Conservation (phyloP, 1,140 invertebrate genomes). For the Thaumatotibia leucotreta region DNA sequence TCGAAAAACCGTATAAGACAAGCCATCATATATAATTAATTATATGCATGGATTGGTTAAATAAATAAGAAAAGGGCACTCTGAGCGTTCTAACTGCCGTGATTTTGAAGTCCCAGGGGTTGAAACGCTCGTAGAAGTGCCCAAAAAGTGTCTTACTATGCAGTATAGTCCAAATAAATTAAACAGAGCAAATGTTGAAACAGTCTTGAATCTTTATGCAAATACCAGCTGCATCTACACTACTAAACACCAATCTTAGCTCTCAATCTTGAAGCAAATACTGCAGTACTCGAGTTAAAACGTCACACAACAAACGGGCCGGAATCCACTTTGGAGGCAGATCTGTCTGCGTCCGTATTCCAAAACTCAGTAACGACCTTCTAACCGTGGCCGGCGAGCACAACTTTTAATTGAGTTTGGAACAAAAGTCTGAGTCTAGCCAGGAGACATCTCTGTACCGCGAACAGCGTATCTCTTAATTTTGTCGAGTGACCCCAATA, state of each 20-base stretch:
- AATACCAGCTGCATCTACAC: not conserved
- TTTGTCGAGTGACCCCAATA: not conserved
- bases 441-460: slow-evolving; percentile 5
- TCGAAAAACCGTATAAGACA: too few relatives aligned
- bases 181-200: not conserved
- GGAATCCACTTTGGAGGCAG: slow-evolving; percentile 4
- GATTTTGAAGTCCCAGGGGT: too few relatives aligned
- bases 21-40: too few relatives aligned
- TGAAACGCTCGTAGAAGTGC: too few relatives aligned
- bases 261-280: not conserved
- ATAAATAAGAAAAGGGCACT: too few relatives aligned
- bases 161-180: not conserved
- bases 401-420: slow-evolving; percentile 11
- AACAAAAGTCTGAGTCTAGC: slow-evolving; percentile 2
- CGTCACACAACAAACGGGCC: not conserved
- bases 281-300: slow-evolving; percentile 1
- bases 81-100: too few relatives aligned
- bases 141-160: too few relatives aligned
- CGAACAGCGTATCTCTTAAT: not conserved
- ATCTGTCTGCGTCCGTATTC: slow-evolving; percentile 5
- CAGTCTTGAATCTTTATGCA: not conserved
- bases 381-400: not conserved
- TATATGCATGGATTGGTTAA: too few relatives aligned
- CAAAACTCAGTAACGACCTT: slow-evolving; percentile 6
- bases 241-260: not conserved